Conservation (phyloP, 92 coral and sea anemone species). For the Zoanthus solanderi region DNA sequence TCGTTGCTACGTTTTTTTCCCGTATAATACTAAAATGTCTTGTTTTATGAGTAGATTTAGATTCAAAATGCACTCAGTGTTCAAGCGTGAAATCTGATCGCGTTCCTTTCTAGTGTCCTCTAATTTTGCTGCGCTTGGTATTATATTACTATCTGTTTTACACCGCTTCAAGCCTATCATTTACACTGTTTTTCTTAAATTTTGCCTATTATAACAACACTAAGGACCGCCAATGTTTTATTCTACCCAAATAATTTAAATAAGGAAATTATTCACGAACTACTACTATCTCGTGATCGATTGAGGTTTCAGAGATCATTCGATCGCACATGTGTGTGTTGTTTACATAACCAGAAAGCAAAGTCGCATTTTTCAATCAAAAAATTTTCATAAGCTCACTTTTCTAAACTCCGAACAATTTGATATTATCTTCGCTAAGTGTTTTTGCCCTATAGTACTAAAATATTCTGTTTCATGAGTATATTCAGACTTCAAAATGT, state of each 20-base stretch:
- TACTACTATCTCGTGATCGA: conserved; percentile 15
- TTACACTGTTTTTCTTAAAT: conserved; percentile 14
- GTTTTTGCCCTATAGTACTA: conserved; percentile 19
- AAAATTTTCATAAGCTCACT: conserved; percentile 4
- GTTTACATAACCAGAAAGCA: conserved; percentile 19
- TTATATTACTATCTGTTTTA: conserved; percentile 10
- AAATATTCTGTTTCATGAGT: conserved; percentile 11
- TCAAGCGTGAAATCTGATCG: conserved; percentile 16
- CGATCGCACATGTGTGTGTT: conserved; percentile 6
- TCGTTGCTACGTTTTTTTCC: conserved; percentile 2
- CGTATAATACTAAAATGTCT: conserved; percentile 22
- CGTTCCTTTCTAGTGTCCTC: conserved; percentile 19
- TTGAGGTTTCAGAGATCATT: conserved; percentile 19
- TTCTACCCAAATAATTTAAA: conserved; percentile 14
- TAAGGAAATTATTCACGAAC: background rate
- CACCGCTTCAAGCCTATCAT: conserved; percentile 9
- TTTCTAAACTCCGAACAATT: conserved; percentile 24
- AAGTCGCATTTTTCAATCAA: conserved; percentile 10
- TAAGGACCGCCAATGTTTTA: conserved; percentile 19
- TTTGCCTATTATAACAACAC: conserved; percentile 19
- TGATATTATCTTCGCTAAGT: conserved; percentile 10
- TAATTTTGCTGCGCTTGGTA: conserved; percentile 10
- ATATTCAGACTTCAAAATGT: conserved; percentile 10
- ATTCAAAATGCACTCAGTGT: conserved; percentile 19
- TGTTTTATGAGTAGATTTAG: conserved; percentile 25